Percentiles rank a stretch among this genome's conserved stretches.
These are phyloP conservation scores for Parauchenoglanis ngamensis DNA, from an alignment of 2,797 vertebrate genomes.

Conservation along the genomic window DNA sequence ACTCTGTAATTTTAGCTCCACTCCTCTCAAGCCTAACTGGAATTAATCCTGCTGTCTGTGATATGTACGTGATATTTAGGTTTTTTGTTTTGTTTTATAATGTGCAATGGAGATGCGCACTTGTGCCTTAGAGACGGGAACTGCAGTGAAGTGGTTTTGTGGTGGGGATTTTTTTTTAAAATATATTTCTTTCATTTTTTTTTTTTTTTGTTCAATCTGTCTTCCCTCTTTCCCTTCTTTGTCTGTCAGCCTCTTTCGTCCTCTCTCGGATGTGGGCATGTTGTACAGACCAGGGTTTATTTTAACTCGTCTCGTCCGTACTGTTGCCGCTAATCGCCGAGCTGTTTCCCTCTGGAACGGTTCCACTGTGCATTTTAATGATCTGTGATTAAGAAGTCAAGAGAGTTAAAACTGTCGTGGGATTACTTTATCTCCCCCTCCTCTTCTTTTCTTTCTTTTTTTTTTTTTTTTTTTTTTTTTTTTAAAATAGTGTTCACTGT, in stretches of 20 bases:
- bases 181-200: not conserved
- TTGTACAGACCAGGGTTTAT: not conserved
- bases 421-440: not conserved
- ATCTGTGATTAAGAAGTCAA: not conserved
- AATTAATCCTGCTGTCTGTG: not conserved
- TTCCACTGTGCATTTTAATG: conserved; percentile 21
- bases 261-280: not conserved
- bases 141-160: conserved; percentile 33
- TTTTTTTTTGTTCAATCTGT: not conserved
- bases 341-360: not conserved
- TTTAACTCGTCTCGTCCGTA: not conserved
- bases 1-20: not conserved
- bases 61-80: not conserved
- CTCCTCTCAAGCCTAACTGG: not conserved
- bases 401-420: not conserved
- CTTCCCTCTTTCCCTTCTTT: not conserved
- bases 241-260: not conserved
- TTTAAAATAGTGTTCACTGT: not conserved
- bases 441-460: too few species aligned
- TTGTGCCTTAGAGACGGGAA: conserved; percentile 73
- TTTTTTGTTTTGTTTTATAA: not conserved
- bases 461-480: not conserved
- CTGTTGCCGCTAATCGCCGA: not conserved
- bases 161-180: not conserved
- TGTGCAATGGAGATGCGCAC: conserved; percentile 55